These are phyloP conservation scores for Meloidogyne exigua DNA, from an alignment of 1,140 invertebrate genomes.

Conservation along the genomic window DNA sequence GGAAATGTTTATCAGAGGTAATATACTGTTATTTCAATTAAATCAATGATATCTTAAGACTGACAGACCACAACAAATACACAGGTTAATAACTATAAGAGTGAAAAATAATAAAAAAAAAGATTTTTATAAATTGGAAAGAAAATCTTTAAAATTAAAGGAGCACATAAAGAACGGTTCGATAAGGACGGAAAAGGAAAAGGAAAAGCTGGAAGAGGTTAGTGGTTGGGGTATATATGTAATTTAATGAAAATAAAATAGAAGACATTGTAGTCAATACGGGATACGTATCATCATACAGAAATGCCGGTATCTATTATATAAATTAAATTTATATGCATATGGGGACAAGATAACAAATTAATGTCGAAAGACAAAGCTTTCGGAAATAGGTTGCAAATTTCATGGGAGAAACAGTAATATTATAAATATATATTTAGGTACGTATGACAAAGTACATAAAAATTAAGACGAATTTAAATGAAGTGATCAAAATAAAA, in stretches of 20 bases:
- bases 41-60: slow-evolving; percentile 31
- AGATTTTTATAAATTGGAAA: no score
- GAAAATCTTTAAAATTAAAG: slow-evolving; percentile 1
- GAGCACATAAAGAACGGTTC: slow-evolving; percentile 68
- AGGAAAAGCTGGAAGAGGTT: slow-evolving; percentile 65
- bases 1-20: slow-evolving; percentile 53
- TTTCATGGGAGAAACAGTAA: neutral
- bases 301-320: slow-evolving; percentile 47
- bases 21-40: no score
- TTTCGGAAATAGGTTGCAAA: neutral
- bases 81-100: slow-evolving; percentile 56
- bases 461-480: slow-evolving; percentile 8
- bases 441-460: slow-evolving; percentile 34
- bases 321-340: no score
- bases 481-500: no score
- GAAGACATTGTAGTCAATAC: slow-evolving; percentile 38
- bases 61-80: slow-evolving; percentile 64
- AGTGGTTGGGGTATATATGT: neutral
- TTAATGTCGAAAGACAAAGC: no score
- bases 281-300: slow-evolving; percentile 68
- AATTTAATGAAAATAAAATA: neutral
- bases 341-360: no score
- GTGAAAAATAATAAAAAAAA: neutral
- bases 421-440: neutral
- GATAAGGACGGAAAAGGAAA: slow-evolving; percentile 67